Conservation (phyloP, 2,888 invertebrate species). For the Caenorhabditis auriculariae region DNA sequence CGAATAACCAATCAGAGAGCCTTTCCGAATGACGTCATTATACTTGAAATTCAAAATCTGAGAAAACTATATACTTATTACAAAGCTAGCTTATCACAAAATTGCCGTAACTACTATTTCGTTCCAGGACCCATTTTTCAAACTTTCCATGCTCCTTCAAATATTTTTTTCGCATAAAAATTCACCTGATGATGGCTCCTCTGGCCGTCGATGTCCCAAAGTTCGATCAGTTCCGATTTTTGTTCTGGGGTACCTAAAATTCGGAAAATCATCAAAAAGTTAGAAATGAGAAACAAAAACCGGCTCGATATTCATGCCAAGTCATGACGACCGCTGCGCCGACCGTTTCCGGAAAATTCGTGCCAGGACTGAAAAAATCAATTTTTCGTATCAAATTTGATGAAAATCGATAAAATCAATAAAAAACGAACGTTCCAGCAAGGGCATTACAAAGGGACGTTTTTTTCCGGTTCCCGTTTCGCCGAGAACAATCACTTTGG, state of each 20-base stretch:
- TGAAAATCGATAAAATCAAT: background rate
- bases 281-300: constrained; percentile 9
- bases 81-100: too few species aligned
- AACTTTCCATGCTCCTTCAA: background rate
- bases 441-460: constrained; percentile 63
- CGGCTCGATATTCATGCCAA: constrained; percentile 69
- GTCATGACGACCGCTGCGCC: constrained; percentile 78
- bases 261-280: too few species aligned
- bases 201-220: constrained; percentile 97
- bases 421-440: constrained; percentile 34
- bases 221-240: constrained; percentile 72
- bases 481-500: constrained; percentile 83
- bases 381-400: constrained; percentile 1
- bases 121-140: background rate
- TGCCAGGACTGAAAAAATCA: constrained; percentile 69
- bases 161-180: background rate
- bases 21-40: too few species aligned
- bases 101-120: background rate
- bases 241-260: constrained; percentile 45
- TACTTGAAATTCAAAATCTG: too few species aligned
- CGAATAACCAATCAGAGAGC: too few species aligned
- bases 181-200: constrained; percentile 75
- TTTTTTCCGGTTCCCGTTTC: constrained; percentile 96
- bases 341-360: constrained; percentile 89
- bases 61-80: too few species aligned